Percentiles rank a stretch among this genome's conserved stretches.
These are phyloP conservation scores for Lepidurus couesii DNA, from an alignment of 1,140 invertebrate genomes.

Conservation along the genomic window DNA sequence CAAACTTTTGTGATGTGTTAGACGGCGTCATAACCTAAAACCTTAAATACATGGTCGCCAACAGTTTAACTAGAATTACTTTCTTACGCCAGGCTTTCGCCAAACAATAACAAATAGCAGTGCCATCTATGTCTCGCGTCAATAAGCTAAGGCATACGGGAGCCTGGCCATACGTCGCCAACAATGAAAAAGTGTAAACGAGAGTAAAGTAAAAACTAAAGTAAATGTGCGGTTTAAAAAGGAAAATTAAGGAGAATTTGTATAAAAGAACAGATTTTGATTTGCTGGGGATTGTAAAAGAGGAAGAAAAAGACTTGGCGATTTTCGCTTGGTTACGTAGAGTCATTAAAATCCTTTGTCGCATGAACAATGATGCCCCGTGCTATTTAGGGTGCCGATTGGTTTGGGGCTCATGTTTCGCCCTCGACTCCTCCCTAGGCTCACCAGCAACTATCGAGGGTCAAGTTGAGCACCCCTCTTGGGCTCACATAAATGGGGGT, in stretches of 20 bases:
- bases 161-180: too few species aligned
- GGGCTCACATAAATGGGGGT: constrained; percentile 2
- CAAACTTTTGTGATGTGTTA: neutral
- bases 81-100: too few species aligned
- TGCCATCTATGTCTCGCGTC: too few species aligned
- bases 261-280: neutral
- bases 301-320: neutral
- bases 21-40: too few species aligned
- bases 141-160: too few species aligned
- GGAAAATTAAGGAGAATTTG: neutral
- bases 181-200: too few species aligned
- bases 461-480: constrained; percentile 18
- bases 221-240: too few species aligned
- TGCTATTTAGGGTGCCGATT: constrained; percentile 21
- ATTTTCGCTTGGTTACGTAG: constrained; percentile 11
- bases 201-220: too few species aligned
- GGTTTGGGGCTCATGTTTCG: constrained; percentile 17
- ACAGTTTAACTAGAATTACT: too few species aligned
- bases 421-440: constrained; percentile 1
- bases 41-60: too few species aligned
- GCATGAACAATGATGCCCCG: constrained; percentile 4
- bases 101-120: too few species aligned
- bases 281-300: neutral
- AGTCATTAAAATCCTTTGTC: constrained; percentile 19
- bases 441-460: constrained; percentile 8